Evolutionary conservation across 2,113 vertebrate species (phyloP).

Genomic region (Athene noctua): DNA sequence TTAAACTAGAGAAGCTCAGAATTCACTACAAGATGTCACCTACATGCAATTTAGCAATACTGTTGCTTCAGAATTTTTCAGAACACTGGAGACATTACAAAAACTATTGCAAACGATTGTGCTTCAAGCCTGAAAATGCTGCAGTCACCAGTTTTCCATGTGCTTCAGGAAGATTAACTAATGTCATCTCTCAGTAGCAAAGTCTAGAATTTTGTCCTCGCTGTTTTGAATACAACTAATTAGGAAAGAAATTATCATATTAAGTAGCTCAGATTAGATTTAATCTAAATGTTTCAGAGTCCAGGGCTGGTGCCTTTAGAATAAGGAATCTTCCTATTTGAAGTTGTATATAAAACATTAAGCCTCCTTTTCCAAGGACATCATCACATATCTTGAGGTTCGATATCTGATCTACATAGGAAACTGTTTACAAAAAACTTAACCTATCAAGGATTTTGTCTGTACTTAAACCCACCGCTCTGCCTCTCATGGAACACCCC

Average conservation of each 20-base stretch:
- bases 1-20: background rate
- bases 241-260: background rate
- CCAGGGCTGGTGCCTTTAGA: background rate
- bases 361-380: background rate
- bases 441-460: background rate
- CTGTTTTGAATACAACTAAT: background rate
- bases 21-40: background rate
- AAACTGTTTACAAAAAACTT: background rate
- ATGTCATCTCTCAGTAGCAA: background rate
- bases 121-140: background rate
- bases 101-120: background rate
- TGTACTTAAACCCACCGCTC: background rate
- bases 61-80: background rate
- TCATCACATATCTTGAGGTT: background rate
- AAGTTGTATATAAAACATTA: background rate
- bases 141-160: background rate
- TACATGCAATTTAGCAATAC: background rate
- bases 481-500: background rate
- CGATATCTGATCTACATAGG: background rate
- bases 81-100: background rate
- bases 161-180: background rate
- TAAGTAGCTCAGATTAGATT: background rate
- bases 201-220: background rate
- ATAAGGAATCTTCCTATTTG: background rate
- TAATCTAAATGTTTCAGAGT: background rate